A percentile compares a stretch with the other conserved stretches of the same genome.
Conservation (phyloP, 37 sponge, comb jelly and placozoan genomes). For the Tethya wilhelma region DNA sequence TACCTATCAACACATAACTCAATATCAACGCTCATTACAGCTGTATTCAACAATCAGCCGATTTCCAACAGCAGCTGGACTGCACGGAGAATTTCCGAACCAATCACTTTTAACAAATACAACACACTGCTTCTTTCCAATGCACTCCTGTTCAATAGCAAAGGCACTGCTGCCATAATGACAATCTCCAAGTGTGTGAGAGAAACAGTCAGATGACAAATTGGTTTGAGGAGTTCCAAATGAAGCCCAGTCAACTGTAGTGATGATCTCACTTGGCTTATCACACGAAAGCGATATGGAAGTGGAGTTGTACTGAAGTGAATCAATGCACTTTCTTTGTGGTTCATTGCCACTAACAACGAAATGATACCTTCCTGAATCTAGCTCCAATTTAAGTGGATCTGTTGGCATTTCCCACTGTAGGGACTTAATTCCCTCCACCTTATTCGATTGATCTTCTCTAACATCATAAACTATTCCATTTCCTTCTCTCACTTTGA, state of each 20-base stretch:
- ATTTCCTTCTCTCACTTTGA: constrained; percentile 19
- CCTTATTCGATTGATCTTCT: background rate
- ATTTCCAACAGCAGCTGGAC: background rate
- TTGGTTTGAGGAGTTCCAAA: constrained; percentile 22
- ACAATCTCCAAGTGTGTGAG: constrained; percentile 1
- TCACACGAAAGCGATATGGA: background rate
- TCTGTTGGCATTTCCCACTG: constrained; percentile 3
- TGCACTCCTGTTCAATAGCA: constrained; percentile 8
- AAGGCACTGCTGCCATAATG: constrained; percentile 1
- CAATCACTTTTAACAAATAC: background rate
- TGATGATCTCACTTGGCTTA: background rate
- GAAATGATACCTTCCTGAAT: constrained; percentile 29
- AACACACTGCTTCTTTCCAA: background rate
- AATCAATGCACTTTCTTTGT: constrained; percentile 16
- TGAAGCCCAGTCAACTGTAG: constrained; percentile 26
- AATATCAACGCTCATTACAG: constrained; percentile 1
- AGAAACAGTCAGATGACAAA: background rate
- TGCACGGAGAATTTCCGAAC: constrained; percentile 19
- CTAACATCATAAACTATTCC: background rate
- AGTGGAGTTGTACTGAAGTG: background rate
- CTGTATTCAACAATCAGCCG: constrained; percentile 26
- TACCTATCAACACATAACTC: too few relatives aligned
- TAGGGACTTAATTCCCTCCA: background rate
- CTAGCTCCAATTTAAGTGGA: background rate
- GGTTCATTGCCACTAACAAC: constrained; percentile 9